Conservation (phyloP, 1,140 invertebrate genomes). For the Adelges cooleyi region DNA sequence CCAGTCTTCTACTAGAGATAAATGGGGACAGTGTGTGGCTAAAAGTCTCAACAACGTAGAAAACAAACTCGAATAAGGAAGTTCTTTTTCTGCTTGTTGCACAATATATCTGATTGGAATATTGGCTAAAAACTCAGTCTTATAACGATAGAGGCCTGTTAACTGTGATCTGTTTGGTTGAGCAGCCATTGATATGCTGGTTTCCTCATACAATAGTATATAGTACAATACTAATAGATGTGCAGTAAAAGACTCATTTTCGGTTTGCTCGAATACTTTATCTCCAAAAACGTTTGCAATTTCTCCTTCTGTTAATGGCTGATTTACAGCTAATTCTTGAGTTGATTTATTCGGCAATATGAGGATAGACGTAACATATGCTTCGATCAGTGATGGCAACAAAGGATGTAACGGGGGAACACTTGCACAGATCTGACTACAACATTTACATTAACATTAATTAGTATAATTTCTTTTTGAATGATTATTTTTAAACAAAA, state of each 20-base stretch:
- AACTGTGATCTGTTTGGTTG: conserved; percentile 50
- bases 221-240: conserved; percentile 88
- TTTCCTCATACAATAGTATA: conserved; percentile 84
- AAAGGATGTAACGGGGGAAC: conserved; percentile 82
- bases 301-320: conserved; percentile 83
- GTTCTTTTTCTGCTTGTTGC: conserved; percentile 83
- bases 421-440: conserved; percentile 76
- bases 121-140: conserved; percentile 74
- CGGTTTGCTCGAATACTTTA: conserved; percentile 41
- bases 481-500: background rate
- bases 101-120: conserved; percentile 89
- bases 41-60: conserved; percentile 72
- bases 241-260: conserved; percentile 62
- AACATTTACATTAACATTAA: background rate
- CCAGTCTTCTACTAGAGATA: conserved; percentile 93
- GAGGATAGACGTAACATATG: conserved; percentile 88
- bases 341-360: conserved; percentile 54
- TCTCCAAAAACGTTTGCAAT: conserved; percentile 74
- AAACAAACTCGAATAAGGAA: conserved; percentile 65
- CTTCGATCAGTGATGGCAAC: conserved; percentile 83
- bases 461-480: background rate
- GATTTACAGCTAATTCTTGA: conserved; percentile 52
- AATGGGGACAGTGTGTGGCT: conserved; percentile 86
- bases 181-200: conserved; percentile 47
- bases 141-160: conserved; percentile 49